Percentiles rank a stretch among this genome's conserved stretches.
Evolutionary conservation across 2,888 invertebrate genomes (phyloP).

Genomic region (Dusona sp.): DNA sequence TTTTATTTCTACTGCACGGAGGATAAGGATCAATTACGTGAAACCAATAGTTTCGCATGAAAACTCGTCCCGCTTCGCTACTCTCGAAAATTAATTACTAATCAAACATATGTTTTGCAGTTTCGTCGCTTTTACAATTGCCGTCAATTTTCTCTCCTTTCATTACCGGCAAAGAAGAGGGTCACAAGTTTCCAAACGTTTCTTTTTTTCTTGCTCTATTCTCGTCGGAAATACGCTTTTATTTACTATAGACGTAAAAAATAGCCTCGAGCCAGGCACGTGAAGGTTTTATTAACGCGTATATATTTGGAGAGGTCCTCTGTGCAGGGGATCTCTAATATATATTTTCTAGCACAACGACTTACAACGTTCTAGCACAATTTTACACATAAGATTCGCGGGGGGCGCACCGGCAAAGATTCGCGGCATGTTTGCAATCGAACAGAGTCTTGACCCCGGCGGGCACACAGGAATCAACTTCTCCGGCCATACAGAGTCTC

Average conservation of each 20-base stretch:
- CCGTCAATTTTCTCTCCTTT: neutral
- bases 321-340: neutral
- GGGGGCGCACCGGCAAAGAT: constrained; percentile 9
- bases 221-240: neutral
- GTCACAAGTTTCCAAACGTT: neutral
- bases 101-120: neutral
- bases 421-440: constrained; percentile 22
- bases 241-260: constrained; percentile 9
- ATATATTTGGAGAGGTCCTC: constrained; percentile 36
- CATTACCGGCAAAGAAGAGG: neutral
- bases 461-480: constrained; percentile 53
- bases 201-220: constrained; percentile 4
- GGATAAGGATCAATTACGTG: neutral
- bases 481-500: constrained; percentile 30
- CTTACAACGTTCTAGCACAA: neutral
- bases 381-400: neutral
- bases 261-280: neutral
- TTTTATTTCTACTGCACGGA: constrained; percentile 6
- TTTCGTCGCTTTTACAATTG: neutral
- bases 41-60: neutral
- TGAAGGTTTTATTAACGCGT: neutral
- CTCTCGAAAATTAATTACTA: neutral
- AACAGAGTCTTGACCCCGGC: constrained; percentile 54
- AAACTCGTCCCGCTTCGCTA: neutral
- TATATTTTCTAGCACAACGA: neutral